Evolutionary conservation across 2,113 vertebrate genomes (phyloP).

Genomic region (Pangasianodon hypophthalmus): DNA sequence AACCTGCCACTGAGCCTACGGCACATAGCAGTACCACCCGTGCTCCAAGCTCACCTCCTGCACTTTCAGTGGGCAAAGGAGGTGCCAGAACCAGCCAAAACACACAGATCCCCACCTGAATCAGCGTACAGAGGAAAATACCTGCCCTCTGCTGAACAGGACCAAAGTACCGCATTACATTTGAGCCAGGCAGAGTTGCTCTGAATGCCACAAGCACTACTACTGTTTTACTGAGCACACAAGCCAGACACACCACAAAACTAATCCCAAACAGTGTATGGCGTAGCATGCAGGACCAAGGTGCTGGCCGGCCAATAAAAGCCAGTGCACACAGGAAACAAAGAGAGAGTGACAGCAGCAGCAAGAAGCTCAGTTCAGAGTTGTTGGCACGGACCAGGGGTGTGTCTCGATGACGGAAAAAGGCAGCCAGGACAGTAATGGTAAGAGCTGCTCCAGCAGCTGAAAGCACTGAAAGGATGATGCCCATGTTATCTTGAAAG

Average conservation of each 20-base stretch:
- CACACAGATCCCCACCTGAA: conserved; percentile 64
- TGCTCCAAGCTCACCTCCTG: conserved; percentile 51
- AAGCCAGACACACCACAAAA: conserved; percentile 66
- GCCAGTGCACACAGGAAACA: conserved; percentile 61
- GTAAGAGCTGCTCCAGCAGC: conserved; percentile 56
- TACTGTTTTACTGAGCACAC: conserved; percentile 62
- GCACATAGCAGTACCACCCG: conserved; percentile 64
- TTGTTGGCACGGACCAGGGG: conserved; percentile 62
- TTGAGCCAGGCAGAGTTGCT: conserved; percentile 55
- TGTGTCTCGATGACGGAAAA: conserved; percentile 57
- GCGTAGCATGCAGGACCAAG: conserved; percentile 62
- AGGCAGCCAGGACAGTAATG: conserved; percentile 46
- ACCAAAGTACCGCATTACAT: conserved; percentile 60
- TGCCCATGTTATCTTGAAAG: conserved; percentile 57
- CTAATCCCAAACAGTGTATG: conserved; percentile 66
- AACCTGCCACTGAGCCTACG: conserved; percentile 60
- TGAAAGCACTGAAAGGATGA: conserved; percentile 56
- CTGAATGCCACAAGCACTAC: conserved; percentile 64
- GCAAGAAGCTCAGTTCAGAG: conserved; percentile 63
- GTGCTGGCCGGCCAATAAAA: conserved; percentile 58
- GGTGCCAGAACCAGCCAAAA: conserved; percentile 60
- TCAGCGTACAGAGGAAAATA: conserved; percentile 59
- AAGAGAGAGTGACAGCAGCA: conserved; percentile 61
- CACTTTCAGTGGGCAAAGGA: conserved; percentile 55
- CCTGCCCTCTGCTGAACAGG: conserved; percentile 59